Percentiles rank a stretch among this genome's conserved stretches.
Evolutionary conservation across 2,888 invertebrate species (phyloP).

Genomic region (Epirrhoe tristata): DNA sequence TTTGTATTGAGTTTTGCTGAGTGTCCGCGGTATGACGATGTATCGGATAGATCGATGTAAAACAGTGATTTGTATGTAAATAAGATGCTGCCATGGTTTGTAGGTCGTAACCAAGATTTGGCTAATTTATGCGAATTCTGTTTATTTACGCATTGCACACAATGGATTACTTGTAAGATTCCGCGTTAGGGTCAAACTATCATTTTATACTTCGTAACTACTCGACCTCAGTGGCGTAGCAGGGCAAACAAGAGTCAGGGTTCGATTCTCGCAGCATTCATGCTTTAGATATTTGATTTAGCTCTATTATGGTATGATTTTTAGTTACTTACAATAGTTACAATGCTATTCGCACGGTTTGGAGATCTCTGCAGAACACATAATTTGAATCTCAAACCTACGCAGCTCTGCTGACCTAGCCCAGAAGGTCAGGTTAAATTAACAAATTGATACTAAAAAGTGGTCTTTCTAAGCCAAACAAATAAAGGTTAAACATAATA

Average conservation of each 20-base stretch:
- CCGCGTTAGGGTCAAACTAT: conserved; percentile 8
- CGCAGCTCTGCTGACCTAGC: conserved; percentile 1
- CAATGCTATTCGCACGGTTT: not conserved
- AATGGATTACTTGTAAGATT: not conserved
- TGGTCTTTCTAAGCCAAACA: conserved; percentile 28
- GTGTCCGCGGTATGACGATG: not conserved
- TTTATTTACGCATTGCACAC: conserved; percentile 20
- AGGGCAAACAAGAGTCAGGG: not conserved
- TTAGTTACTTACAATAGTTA: no score
- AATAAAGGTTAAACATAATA: conserved; percentile 31
- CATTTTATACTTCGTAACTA: not conserved
- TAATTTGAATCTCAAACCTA: not conserved
- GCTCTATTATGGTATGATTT: no score
- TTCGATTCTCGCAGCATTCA: not conserved
- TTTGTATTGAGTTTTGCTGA: no score
- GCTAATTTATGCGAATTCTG: conserved; percentile 12
- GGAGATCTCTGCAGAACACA: not conserved
- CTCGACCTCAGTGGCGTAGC: no score
- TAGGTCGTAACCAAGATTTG: conserved; percentile 22
- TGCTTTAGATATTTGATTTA: no score
- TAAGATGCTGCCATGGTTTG: conserved; percentile 22
- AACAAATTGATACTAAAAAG: conserved; percentile 28
- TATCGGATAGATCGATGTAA: conserved; percentile 16
- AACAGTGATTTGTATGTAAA: conserved; percentile 32
- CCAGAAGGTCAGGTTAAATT: conserved; percentile 25